Evolutionary conservation across 2,113 vertebrate genomes (phyloP), one percentile per base, ranked within the genome.

Genomic region (Microcebus jonahi): DNA sequence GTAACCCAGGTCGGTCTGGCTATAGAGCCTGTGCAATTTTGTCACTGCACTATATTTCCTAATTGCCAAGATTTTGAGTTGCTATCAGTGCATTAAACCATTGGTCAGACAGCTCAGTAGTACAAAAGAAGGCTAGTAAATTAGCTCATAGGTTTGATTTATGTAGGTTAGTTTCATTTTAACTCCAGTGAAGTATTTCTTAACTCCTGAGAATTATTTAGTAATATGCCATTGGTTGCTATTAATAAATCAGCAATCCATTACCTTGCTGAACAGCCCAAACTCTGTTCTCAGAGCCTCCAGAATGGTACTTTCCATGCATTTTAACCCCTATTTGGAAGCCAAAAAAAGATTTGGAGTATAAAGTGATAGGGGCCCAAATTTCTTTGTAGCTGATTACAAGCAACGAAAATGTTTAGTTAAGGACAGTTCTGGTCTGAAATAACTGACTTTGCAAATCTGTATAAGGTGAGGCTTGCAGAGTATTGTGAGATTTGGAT

Each of bases 341-440:
- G 65, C 81, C 23, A 81, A 42, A 34, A 91, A 80, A 65, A 13
- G 17, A 39, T 71, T 55, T 81, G 34, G 48, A 29, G 17, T 85
- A 88, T 61, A 45, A 71, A 91, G 61, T 55, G 55, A 23, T 63
- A 82, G 53, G 34, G 25, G 39, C 65, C 93, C 73, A 96, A 67
- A 88, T 57, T 75, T 88, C 31, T 67, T 10, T 85, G 27, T 39
- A 61, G 14, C 59, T 76, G 6, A 25, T 71, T 85, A 59, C 68
- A 92, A 88, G 27, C 42, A 95, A 92, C 65, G 27, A 25, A 90
- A 91, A 70, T 91, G 27, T 63, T 88, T 80, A 59, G 36, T 90
- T 79, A 59, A 59, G 39, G 23, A 75, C 6, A 88, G n/a, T 53
- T 82, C 42, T 93, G 61, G 11, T 70, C 76, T 95, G 65, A 91